Conservation (phyloP, 2,113 vertebrate genomes). For the Anser brachyrhynchus region DNA sequence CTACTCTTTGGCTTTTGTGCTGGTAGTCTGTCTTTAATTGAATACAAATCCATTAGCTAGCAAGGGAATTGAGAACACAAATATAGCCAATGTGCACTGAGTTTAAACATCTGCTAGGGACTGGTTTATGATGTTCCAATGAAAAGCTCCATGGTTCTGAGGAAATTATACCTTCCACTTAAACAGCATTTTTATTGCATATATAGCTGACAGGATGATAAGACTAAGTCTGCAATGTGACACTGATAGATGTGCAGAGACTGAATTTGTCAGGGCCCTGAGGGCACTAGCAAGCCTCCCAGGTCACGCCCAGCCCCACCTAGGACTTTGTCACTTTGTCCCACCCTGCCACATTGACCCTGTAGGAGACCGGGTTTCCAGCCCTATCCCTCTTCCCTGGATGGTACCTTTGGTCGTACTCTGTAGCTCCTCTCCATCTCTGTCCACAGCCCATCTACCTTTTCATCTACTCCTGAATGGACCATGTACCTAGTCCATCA, state of each 20-base stretch:
- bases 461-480: not conserved
- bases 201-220: not conserved
- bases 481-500: not conserved
- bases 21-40: not conserved
- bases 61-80: not conserved
- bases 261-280: not conserved
- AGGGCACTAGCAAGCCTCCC: rapidly evolving
- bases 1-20: not conserved
- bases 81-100: not conserved
- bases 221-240: not conserved
- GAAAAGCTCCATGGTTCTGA: not conserved
- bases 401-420: not conserved
- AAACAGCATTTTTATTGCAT: not conserved
- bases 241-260: rapidly evolving
- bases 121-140: not conserved
- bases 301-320: rapidly evolving
- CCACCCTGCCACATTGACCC: rapidly evolving
- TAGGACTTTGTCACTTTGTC: rapidly evolving
- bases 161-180: not conserved
- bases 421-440: not conserved
- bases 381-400: not conserved
- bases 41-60: not conserved
- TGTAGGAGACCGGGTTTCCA: not conserved
- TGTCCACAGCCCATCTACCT: not conserved
- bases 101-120: not conserved